Conservation (phyloP, 1,140 invertebrate genomes). For the Nilaparvata lugens region DNA sequence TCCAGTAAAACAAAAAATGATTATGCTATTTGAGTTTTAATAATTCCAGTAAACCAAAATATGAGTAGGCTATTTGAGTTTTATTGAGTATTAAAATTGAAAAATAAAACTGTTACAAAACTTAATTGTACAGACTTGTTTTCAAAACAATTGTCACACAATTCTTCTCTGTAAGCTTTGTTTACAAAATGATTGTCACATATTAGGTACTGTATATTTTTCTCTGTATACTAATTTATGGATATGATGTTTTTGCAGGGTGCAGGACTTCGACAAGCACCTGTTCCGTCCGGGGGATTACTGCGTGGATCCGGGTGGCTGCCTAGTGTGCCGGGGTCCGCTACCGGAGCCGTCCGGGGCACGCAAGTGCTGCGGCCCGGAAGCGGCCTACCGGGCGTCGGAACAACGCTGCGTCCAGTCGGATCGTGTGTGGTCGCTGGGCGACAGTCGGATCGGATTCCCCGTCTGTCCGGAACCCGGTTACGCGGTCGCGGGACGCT, state of each 20-base stretch:
- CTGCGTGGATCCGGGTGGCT: slow-evolving; percentile 47
- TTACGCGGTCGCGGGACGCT: slow-evolving; percentile 35
- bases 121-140: too few relatives aligned
- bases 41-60: too few relatives aligned
- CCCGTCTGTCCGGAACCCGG: slow-evolving; percentile 38
- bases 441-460: slow-evolving; percentile 35
- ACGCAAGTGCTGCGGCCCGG: slow-evolving; percentile 48
- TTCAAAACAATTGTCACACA: too few relatives aligned
- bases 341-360: slow-evolving; percentile 20
- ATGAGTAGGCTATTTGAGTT: too few relatives aligned
- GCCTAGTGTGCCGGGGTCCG: slow-evolving; percentile 44
- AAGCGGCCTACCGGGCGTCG: slow-evolving; percentile 44
- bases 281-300: slow-evolving; percentile 36
- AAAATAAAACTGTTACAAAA: too few relatives aligned
- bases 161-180: too few relatives aligned
- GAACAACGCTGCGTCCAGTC: slow-evolving; percentile 36
- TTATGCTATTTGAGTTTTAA: too few relatives aligned
- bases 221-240: too few relatives aligned
- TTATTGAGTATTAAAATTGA: too few relatives aligned
- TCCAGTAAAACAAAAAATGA: too few relatives aligned
- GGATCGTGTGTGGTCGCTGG: slow-evolving; percentile 12
- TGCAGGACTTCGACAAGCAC: not conserved
- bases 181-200: too few relatives aligned
- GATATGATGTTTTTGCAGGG: not conserved
- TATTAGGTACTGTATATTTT: too few relatives aligned